Percentiles rank a stretch among this genome's conserved stretches.
Conservation (phyloP, 2,888 invertebrate genomes). For the Liopterus haemorrhoidalis region DNA sequence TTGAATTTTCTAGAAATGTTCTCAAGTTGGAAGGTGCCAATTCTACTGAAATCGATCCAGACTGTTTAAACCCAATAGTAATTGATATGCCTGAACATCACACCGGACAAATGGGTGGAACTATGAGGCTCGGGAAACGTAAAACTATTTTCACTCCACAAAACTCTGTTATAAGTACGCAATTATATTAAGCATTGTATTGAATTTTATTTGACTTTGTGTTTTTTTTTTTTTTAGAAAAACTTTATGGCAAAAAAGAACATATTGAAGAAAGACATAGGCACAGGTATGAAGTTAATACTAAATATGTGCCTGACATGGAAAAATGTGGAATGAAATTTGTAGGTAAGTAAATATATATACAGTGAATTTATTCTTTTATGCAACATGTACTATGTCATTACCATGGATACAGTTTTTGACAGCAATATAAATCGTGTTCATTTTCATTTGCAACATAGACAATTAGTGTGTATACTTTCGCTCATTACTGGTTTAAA, state of each 20-base stretch:
- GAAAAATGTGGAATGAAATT: conserved; percentile 82
- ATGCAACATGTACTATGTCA: no score
- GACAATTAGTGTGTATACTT: no score
- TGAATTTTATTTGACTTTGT: background rate
- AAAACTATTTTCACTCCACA: conserved; percentile 70
- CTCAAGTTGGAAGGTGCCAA: conserved; percentile 72
- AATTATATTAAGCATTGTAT: background rate
- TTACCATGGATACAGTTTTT: no score
- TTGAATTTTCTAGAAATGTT: conserved; percentile 89
- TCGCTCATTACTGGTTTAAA: no score
- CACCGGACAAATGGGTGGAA: conserved; percentile 88
- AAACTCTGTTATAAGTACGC: conserved; percentile 56
- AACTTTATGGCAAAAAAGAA: conserved; percentile 71
- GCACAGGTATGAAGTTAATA: conserved; percentile 97
- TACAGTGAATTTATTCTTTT: no score
- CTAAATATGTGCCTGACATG: conserved; percentile 69
- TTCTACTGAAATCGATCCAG: conserved; percentile 75
- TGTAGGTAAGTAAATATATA: conserved; percentile 56
- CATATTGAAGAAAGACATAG: conserved; percentile 90
- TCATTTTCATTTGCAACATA: no score
- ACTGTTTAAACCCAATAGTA: conserved; percentile 72
- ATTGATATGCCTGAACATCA: conserved; percentile 99
- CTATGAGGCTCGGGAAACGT: conserved; percentile 95
- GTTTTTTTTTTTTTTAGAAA: conserved; percentile 47
- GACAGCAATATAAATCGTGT: no score